Evolutionary conservation across 2,113 vertebrate genomes (phyloP).

Genomic region (Muntiacus reevesi): DNA sequence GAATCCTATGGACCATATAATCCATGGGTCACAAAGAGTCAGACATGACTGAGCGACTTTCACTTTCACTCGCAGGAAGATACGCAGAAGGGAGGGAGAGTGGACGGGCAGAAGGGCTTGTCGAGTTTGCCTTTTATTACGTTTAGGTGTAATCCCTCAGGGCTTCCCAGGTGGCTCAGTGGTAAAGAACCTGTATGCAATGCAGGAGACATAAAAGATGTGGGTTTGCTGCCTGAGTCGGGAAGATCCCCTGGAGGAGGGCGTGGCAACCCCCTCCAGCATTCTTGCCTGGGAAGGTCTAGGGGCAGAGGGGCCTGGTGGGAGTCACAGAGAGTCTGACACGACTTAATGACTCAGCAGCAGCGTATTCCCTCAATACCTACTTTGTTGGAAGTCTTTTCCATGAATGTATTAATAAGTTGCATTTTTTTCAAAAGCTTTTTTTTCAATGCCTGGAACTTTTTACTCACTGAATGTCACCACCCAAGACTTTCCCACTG

Average conservation of each 20-base stretch:
- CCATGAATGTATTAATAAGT: not conserved
- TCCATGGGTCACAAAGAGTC: not conserved
- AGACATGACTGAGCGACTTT: not conserved
- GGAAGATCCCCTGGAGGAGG: not conserved
- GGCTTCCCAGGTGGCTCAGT: not conserved
- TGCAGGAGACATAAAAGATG: not conserved
- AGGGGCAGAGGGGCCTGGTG: not conserved
- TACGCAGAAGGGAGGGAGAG: not conserved
- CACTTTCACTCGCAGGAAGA: not conserved
- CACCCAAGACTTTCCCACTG: not conserved
- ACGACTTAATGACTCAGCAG: fast-evolving
- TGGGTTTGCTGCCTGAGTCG: fast-evolving
- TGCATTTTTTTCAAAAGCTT: not conserved
- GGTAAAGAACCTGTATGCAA: fast-evolving
- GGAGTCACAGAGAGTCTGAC: not conserved
- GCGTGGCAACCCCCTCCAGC: not conserved
- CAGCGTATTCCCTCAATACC: fast-evolving
- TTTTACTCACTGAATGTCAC: not conserved
- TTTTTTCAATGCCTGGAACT: not conserved
- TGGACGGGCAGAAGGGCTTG: fast-evolving
- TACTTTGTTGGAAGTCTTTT: not conserved
- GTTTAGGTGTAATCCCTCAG: fast-evolving
- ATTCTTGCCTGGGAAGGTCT: not conserved
- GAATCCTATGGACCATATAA: not conserved
- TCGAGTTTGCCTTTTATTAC: not conserved